Evolutionary conservation across 2,113 vertebrate species (phyloP).

Genomic region (Eurypyga helias): DNA sequence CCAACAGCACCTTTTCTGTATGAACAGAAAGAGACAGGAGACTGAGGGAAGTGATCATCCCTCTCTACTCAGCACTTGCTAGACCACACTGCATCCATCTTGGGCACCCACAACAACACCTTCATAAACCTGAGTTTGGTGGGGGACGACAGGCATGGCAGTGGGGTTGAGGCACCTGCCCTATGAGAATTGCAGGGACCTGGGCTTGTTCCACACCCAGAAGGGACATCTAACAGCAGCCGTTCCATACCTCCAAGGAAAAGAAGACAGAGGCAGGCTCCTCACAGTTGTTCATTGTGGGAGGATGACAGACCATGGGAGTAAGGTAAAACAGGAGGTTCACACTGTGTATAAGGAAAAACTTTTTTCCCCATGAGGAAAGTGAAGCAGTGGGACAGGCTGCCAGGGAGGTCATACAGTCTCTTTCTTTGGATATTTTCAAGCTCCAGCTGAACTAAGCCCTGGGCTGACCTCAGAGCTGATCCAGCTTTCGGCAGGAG

Average conservation of each 20-base stretch:
- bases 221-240: neutral
- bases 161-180: neutral
- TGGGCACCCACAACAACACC: neutral
- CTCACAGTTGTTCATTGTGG: neutral
- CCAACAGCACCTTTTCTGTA: neutral
- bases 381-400: neutral
- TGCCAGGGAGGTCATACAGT: neutral
- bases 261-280: neutral
- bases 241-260: neutral
- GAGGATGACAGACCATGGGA: neutral
- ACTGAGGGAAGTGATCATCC: neutral
- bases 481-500: neutral
- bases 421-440: neutral
- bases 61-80: neutral
- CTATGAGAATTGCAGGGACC: neutral
- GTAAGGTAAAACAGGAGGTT: neutral
- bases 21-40: neutral
- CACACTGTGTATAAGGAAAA: neutral
- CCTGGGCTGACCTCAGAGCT: neutral
- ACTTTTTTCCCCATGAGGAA: neutral
- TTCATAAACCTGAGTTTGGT: neutral
- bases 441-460: neutral
- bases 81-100: neutral
- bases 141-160: fast-evolving
- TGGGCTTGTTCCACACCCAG: neutral